Base-by-base conservation (phyloP, 2,113 vertebrate species). In the Pao palembangensis region DNA sequence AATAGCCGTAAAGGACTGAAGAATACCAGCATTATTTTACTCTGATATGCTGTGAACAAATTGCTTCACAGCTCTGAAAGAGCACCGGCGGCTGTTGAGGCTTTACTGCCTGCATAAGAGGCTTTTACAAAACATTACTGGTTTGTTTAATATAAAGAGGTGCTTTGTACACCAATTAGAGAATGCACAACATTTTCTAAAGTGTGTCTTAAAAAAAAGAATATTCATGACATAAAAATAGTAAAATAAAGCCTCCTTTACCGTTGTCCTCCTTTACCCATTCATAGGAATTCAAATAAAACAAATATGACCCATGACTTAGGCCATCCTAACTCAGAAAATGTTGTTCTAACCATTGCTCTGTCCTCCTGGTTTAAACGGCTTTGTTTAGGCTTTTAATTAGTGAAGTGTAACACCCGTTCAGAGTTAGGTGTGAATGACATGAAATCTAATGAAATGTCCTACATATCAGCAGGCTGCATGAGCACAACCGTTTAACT, bases 371-470 rank as follows among this genome's bases (percentile, higher is more conserved):
- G 7, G 34, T 67, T 53, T 38, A 34, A 49, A 70, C 47, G 17
- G 34, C 41, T 53, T 55, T 12, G 63, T 43, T 63, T 74, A 55
- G 65, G 70, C 63, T 69, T 53, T 70, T 70, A 60, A 63, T 56
- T 41, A 12, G 7, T 65, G 62, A 63, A 64, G 55, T 38, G 6
- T 16, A 38, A 70, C 76, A 48, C 31, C 21, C 47, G 47, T 6
- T 34, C 50, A 55, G 28, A 47, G 55, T 46, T 51, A 69, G 63
- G 66, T 59, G 55, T 73, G 81, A 78, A 71, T 80, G 85, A 77
- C 81, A 75, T 56, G 53, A 56, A 66, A 60, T 63, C 67, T 85
- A 80, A 88, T 88, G 81, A 84, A 73, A 75, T 50, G 49, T 72
- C 81, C 63, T 51, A 63, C 76, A 56, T 75, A 63, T 75, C 76